These are phyloP conservation scores for Pachyramphus minor DNA, from an alignment of 2,113 vertebrate genomes.

Conservation along the genomic window DNA sequence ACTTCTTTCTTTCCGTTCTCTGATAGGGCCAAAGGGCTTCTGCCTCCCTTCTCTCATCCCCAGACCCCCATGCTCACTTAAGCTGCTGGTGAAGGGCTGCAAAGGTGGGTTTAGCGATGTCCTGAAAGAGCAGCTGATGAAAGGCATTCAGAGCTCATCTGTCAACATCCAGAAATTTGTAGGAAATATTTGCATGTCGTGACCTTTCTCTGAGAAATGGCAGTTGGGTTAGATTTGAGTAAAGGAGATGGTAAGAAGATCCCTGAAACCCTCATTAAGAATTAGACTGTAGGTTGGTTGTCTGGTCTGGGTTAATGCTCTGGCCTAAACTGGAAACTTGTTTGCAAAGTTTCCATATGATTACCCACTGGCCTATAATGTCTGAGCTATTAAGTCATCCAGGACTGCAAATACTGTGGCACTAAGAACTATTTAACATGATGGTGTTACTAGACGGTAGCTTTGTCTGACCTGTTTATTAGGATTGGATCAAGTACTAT, in stretches of 20 bases:
- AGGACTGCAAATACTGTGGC: background rate
- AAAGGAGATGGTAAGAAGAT: background rate
- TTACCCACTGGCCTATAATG: background rate
- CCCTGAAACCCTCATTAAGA: background rate
- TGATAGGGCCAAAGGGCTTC: background rate
- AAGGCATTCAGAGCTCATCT: background rate
- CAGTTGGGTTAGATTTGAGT: background rate
- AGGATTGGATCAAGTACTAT: background rate
- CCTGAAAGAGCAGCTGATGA: background rate
- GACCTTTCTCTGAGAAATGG: background rate
- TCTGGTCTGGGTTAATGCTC: background rate
- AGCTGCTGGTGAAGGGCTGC: background rate
- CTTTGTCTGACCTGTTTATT: background rate
- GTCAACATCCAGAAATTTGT: background rate
- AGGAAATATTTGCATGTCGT: background rate
- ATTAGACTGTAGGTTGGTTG: background rate
- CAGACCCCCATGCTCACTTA: rapidly evolving
- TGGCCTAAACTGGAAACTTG: background rate
- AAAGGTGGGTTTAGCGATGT: background rate
- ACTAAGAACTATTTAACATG: background rate
- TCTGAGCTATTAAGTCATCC: background rate
- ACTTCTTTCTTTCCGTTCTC: background rate
- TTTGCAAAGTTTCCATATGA: background rate
- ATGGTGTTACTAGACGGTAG: background rate
- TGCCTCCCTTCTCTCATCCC: background rate